phyloP scores from a whole-genome alignment of 2,113 vertebrate genomes.

The Lamprologus callipterus region DNA sequence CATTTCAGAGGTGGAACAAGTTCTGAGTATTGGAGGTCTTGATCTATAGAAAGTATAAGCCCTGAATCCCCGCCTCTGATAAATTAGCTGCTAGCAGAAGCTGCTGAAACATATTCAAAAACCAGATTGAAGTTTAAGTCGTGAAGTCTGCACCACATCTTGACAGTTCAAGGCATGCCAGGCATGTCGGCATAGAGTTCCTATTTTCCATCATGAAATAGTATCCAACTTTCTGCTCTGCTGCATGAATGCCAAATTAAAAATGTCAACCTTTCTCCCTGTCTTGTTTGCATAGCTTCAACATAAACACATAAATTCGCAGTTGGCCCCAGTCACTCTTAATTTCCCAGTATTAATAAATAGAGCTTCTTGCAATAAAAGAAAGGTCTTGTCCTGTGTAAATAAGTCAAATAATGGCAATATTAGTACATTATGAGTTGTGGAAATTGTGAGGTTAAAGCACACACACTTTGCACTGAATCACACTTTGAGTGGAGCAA shows the following conservation, averaged over 20 bases:
- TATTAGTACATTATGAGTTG: not conserved
- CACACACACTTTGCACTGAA: not conserved
- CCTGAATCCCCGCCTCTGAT: not conserved
- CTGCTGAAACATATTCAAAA: not conserved
- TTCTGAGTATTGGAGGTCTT: not conserved
- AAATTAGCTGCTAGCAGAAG: not conserved
- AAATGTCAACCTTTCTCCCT: slow-evolving; percentile 1
- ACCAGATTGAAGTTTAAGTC: not conserved
- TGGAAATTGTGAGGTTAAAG: slow-evolving; percentile 14
- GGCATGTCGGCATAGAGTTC: not conserved
- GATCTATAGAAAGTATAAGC: not conserved
- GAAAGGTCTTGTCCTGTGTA: not conserved
- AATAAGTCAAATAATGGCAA: not conserved
- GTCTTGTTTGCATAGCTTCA: not conserved
- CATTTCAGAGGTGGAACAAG: not conserved
- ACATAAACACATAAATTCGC: slow-evolving; percentile 19
- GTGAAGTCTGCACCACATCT: not conserved
- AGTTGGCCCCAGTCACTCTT: not conserved
- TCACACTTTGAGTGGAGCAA: not conserved
- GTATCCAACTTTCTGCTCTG: slow-evolving; percentile 25
- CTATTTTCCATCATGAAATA: slow-evolving; percentile 21
- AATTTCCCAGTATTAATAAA: not conserved
- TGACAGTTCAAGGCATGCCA: not conserved
- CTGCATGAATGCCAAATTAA: not conserved
- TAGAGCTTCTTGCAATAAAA: not conserved